These are phyloP conservation scores for Apodemia duryi DNA, from an alignment of 2,888 invertebrate species.

Conservation along the genomic window DNA sequence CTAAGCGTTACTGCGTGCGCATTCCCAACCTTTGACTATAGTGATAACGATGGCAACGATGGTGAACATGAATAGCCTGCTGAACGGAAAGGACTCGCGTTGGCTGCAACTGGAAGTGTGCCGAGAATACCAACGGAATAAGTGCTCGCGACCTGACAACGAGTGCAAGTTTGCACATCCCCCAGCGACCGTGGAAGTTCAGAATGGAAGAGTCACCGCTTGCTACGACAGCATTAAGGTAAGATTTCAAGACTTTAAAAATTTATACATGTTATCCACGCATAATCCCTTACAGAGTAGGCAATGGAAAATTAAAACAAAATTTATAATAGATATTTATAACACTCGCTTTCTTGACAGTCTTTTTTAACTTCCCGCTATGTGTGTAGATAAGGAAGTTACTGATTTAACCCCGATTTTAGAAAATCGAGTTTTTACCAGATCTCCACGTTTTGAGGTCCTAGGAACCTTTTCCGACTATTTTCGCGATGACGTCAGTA, in stretches of 20 bases:
- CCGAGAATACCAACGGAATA: conserved; percentile 99
- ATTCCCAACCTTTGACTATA: conserved; percentile 50
- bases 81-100: conserved; percentile 99
- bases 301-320: not conserved
- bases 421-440: no score
- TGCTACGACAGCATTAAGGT: conserved; percentile 99
- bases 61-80: conserved; percentile 97
- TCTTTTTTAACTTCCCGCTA: not conserved
- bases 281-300: not conserved
- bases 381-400: no score
- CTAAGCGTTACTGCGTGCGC: conserved; percentile 68
- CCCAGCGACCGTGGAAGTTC: conserved; percentile 99
- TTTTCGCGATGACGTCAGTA: no score
- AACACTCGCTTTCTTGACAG: not conserved
- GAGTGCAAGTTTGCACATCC: conserved; percentile 99
- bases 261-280: not conserved
- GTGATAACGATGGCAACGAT: conserved; percentile 86
- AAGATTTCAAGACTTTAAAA: conserved; percentile 53
- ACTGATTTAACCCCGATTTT: no score
- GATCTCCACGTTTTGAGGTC: no score
- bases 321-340: no score
- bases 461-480: no score
- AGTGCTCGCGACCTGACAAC: conserved; percentile 98
- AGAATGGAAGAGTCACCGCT: conserved; percentile 99
- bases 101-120: conserved; percentile 99